Evolutionary conservation across 2,797 vertebrate species (phyloP).

Genomic region (Platyrinchus mystaceus): DNA sequence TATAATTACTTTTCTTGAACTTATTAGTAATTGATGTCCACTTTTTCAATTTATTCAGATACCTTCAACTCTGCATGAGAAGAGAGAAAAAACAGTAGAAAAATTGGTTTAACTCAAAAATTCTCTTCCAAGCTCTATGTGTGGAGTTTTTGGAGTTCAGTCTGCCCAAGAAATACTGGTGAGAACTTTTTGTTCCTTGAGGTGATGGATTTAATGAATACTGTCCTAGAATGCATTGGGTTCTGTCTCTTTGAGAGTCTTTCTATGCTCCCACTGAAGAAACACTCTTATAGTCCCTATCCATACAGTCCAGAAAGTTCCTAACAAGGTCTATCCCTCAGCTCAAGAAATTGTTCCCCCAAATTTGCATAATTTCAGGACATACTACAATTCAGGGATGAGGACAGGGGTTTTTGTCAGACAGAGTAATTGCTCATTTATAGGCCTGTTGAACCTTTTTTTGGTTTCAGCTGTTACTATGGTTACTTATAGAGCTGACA

Average conservation of each 20-base stretch:
- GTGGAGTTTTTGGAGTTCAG: not conserved
- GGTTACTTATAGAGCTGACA: not conserved
- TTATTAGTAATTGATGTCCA: not conserved
- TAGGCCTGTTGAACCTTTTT: not conserved
- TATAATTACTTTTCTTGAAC: not conserved
- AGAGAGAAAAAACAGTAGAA: not conserved
- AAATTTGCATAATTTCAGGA: not conserved
- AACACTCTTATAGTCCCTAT: not conserved
- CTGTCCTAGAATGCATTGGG: not conserved
- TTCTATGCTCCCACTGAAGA: not conserved
- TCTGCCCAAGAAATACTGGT: not conserved
- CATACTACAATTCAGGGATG: not conserved
- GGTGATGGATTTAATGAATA: not conserved
- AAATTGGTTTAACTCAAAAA: not conserved
- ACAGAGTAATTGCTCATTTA: not conserved
- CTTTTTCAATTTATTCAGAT: not conserved
- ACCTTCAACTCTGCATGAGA: not conserved
- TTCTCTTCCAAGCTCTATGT: not conserved
- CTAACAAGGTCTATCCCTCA: not conserved
- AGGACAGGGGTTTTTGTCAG: not conserved
- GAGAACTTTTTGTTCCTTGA: not conserved
- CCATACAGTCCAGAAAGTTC: not conserved
- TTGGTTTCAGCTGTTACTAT: not conserved
- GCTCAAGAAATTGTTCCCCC: not conserved
- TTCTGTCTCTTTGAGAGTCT: not conserved